Percentiles rank a stretch among this genome's conserved stretches.
Evolutionary conservation across 1,140 invertebrate species (phyloP).

Genomic region (Marisa cornuarietis): DNA sequence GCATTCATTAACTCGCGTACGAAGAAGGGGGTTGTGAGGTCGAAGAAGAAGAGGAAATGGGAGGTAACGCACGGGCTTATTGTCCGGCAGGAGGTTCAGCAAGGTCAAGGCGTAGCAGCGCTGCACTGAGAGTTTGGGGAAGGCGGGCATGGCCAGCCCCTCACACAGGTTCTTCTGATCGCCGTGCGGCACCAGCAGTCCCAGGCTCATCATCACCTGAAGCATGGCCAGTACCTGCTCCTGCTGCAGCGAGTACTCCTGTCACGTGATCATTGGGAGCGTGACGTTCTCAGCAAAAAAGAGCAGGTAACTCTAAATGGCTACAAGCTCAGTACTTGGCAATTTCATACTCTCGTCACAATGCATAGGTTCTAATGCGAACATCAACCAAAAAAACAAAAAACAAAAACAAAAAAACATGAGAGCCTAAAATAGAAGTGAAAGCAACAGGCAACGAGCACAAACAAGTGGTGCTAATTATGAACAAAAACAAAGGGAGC

Average conservation of each 20-base stretch:
- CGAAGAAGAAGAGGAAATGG: background rate
- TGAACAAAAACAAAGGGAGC: too few species aligned
- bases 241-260: slow-evolving; percentile 27
- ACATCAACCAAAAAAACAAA: too few species aligned
- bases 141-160: slow-evolving; percentile 33
- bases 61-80: slow-evolving; percentile 14
- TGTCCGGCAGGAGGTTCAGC: slow-evolving; percentile 30
- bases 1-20: too few species aligned
- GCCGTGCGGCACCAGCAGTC: slow-evolving; percentile 16
- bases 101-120: slow-evolving; percentile 24
- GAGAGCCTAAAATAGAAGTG: too few species aligned
- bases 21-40: background rate
- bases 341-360: too few species aligned
- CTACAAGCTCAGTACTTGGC: too few species aligned
- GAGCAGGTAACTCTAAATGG: background rate
- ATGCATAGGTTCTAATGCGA: too few species aligned
- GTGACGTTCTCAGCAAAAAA: background rate
- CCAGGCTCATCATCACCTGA: slow-evolving; percentile 15
- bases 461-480: too few species aligned
- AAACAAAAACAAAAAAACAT: too few species aligned
- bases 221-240: slow-evolving; percentile 29
- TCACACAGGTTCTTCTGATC: slow-evolving; percentile 27
- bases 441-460: too few species aligned
- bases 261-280: background rate
- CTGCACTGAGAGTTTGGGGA: slow-evolving; percentile 26